Conservation (phyloP, 2,888 invertebrate species). For the Tachina lurida region DNA sequence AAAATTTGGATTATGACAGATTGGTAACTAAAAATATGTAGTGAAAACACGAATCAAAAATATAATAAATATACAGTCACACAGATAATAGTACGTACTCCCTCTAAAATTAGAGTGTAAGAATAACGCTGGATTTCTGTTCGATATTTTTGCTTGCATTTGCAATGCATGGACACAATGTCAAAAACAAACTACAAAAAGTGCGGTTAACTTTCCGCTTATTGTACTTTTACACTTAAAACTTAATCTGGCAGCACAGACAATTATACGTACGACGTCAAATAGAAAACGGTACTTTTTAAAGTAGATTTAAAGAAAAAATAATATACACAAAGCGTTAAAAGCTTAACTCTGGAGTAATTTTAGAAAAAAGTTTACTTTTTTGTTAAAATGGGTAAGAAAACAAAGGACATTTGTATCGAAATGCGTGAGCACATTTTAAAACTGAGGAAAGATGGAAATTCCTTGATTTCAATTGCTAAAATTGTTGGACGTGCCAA, state of each 20-base stretch:
- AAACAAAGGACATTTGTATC: constrained; percentile 6
- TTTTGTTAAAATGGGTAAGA: constrained; percentile 17
- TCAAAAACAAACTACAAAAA: not conserved
- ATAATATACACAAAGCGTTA: too few relatives aligned
- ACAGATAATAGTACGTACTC: too few relatives aligned
- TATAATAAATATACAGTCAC: not conserved
- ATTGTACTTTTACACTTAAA: not conserved
- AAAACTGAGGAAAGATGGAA: not conserved
- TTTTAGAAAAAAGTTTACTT: not conserved
- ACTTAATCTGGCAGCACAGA: not conserved
- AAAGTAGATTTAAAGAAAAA: too few relatives aligned
- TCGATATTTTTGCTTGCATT: too few relatives aligned
- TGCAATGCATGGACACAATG: too few relatives aligned
- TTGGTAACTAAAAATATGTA: too few relatives aligned
- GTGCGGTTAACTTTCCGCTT: not conserved
- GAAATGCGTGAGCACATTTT: not conserved
- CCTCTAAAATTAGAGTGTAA: too few relatives aligned
- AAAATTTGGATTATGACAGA: too few relatives aligned
- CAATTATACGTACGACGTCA: constrained; percentile 1
- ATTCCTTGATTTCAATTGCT: not conserved
- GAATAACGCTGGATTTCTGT: too few relatives aligned
- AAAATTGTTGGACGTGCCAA: not conserved
- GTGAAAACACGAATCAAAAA: too few relatives aligned
- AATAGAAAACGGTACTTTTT: too few relatives aligned
- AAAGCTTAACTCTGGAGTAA: not conserved